These are phyloP conservation scores for Limnephilus auricula DNA, from an alignment of 2,888 invertebrate genomes.

Conservation along the genomic window DNA sequence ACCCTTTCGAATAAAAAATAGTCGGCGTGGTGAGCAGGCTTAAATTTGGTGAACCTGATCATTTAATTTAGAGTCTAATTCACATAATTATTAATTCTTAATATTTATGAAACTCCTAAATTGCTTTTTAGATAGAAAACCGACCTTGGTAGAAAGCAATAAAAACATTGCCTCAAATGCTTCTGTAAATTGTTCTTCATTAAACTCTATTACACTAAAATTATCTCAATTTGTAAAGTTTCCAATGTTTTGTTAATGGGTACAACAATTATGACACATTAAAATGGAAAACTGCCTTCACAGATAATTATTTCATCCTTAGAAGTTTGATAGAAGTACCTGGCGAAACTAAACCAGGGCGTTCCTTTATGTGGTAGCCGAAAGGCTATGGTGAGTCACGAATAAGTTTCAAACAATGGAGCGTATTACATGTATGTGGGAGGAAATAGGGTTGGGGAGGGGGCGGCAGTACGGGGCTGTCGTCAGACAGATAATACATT, in stretches of 20 bases:
- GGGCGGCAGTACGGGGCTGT: constrained; percentile 10
- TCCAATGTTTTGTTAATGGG: background rate
- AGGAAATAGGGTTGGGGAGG: background rate
- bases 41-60: background rate
- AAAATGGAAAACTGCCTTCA: background rate
- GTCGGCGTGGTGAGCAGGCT: background rate
- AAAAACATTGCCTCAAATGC: background rate
- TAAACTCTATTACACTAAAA: background rate
- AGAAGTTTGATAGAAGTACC: constrained; percentile 4
- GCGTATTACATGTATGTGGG: constrained; percentile 12
- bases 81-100: background rate
- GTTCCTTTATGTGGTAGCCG: background rate
- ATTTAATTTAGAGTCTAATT: background rate
- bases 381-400: constrained; percentile 34
- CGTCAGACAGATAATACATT: constrained; percentile 40
- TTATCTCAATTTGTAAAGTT: background rate
- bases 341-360: constrained; percentile 14
- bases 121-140: background rate
- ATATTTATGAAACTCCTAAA: background rate
- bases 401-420: constrained; percentile 24
- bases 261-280: background rate
- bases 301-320: background rate
- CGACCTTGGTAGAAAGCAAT: background rate
- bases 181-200: background rate
- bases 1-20: background rate